A percentile compares a stretch with the other conserved stretches of the same genome.
Evolutionary conservation across 1,140 invertebrate genomes (phyloP).

Genomic region (Oedothorax gibbosus): DNA sequence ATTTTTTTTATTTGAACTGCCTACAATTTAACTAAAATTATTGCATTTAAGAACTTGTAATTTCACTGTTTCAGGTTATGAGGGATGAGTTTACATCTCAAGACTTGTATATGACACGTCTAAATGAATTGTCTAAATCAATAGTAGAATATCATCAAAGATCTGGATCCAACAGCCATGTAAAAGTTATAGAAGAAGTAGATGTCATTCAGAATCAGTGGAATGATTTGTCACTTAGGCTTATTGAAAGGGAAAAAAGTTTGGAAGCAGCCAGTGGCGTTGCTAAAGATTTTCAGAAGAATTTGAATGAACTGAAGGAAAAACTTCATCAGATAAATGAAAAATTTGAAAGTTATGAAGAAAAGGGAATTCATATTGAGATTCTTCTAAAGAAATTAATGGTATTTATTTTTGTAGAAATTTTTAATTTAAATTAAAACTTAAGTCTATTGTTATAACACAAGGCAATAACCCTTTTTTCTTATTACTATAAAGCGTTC

Average conservation of each 20-base stretch:
- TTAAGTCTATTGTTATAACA: not conserved
- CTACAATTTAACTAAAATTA: no score
- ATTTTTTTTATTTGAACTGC: not conserved
- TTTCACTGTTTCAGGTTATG: conserved; percentile 74
- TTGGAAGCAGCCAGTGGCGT: conserved; percentile 88
- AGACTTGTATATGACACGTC: conserved; percentile 86
- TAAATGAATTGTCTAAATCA: conserved; percentile 82
- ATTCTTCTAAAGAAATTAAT: conserved; percentile 81
- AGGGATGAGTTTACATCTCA: conserved; percentile 92
- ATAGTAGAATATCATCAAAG: conserved; percentile 79
- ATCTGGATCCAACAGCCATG: conserved; percentile 77
- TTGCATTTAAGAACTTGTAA: not conserved
- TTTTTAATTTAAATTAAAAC: not conserved
- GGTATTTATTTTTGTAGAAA: conserved; percentile 10
- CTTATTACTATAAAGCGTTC: no score
- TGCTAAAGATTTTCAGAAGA: conserved; percentile 89
- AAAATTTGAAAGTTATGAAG: conserved; percentile 83
- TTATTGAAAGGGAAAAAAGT: conserved; percentile 86
- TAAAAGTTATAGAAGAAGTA: conserved; percentile 76
- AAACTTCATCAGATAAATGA: conserved; percentile 87
- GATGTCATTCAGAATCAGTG: conserved; percentile 74
- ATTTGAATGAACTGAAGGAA: conserved; percentile 81
- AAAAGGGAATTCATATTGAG: conserved; percentile 81
- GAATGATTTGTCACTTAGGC: conserved; percentile 80
- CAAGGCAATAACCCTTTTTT: not conserved